phyloP scores from a whole-genome alignment of 2,113 vertebrate species.

The Mustela lutreola region DNA sequence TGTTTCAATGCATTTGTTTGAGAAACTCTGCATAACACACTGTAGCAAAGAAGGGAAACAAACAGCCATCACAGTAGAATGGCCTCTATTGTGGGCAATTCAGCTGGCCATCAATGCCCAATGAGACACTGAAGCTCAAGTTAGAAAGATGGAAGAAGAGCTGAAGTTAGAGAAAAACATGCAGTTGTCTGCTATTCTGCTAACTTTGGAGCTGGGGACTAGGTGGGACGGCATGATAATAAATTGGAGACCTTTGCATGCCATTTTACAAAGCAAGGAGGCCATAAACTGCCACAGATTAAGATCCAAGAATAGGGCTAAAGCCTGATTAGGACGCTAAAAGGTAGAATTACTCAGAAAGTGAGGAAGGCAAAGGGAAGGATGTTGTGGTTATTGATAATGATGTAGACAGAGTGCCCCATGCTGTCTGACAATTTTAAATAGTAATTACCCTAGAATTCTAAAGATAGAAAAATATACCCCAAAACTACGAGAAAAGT shows the following conservation, averaged over 20 bases:
- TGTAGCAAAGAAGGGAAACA: background rate
- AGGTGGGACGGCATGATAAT: background rate
- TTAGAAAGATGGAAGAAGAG: background rate
- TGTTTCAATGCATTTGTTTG: background rate
- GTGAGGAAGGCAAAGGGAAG: background rate
- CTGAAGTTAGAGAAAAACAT: background rate
- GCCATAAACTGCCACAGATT: background rate
- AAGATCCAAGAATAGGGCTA: background rate
- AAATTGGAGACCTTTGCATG: background rate
- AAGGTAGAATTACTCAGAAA: background rate
- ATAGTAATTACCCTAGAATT: background rate
- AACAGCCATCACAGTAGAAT: background rate
- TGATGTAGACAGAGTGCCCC: background rate
- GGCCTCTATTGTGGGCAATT: background rate
- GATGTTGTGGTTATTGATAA: background rate
- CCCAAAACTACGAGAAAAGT: background rate
- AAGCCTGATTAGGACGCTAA: background rate
- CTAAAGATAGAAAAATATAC: background rate
- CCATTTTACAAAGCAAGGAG: background rate
- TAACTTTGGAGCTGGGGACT: background rate
- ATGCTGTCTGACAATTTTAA: background rate
- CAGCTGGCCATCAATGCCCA: background rate
- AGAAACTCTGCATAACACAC: background rate
- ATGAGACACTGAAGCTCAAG: background rate
- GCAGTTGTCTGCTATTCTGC: background rate